A percentile compares a stretch with the other conserved stretches of the same genome.
Evolutionary conservation across 2,113 vertebrate species (phyloP).

Genomic region (Antigone vipio): DNA sequence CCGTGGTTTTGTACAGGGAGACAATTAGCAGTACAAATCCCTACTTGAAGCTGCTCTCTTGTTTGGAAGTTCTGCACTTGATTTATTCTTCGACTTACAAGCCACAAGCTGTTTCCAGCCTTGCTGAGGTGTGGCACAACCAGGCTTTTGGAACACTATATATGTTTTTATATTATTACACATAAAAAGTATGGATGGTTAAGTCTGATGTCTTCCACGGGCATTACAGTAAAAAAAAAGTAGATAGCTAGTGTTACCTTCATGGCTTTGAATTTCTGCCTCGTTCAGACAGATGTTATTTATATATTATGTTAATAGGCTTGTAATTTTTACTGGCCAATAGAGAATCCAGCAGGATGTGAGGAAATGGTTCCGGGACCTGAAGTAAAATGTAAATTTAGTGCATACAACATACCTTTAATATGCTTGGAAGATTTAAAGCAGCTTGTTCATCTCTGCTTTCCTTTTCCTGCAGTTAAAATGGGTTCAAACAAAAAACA

Average conservation of each 20-base stretch:
- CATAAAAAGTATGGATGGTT: not conserved
- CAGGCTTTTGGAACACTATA: not conserved
- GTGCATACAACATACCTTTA: rapidly evolving
- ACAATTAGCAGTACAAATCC: not conserved
- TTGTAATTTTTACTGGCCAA: not conserved
- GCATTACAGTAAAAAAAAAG: not conserved
- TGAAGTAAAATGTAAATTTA: not conserved
- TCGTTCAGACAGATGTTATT: not conserved
- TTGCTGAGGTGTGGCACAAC: not conserved
- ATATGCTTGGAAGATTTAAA: not conserved
- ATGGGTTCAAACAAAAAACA: not conserved
- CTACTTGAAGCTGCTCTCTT: not conserved
- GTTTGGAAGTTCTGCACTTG: not conserved
- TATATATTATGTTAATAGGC: not conserved
- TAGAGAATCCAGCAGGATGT: not conserved
- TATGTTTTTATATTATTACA: not conserved
- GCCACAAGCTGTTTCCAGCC: not conserved
- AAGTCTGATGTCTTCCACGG: not conserved
- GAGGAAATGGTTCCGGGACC: not conserved
- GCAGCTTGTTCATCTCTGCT: not conserved
- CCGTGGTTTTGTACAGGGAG: not conserved
- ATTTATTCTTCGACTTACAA: not conserved
- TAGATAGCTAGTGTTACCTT: not conserved
- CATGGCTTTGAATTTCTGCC: not conserved
- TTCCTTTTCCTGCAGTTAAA: not conserved